Evolutionary conservation across 2,888 invertebrate genomes (phyloP).

Genomic region (Ashinkailepas kermadecensis): DNA sequence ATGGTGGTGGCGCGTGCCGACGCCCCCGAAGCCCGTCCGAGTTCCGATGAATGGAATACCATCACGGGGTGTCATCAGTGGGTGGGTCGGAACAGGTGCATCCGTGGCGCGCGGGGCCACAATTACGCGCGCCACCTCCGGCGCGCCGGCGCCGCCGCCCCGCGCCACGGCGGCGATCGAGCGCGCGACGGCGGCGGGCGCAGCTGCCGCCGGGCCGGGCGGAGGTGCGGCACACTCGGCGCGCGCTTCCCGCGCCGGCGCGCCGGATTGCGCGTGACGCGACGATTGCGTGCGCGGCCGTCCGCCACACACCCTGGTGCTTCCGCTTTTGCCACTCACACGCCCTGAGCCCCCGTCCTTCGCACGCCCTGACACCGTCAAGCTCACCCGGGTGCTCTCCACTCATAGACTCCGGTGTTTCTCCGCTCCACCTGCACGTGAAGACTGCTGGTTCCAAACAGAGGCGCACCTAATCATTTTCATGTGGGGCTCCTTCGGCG

Average conservation of each 20-base stretch:
- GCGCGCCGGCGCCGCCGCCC: background rate
- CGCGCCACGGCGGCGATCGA: background rate
- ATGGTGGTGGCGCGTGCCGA: background rate
- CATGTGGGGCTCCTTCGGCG: no score
- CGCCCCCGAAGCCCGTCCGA: background rate
- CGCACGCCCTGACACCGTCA: no score
- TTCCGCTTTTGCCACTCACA: no score
- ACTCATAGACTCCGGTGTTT: no score
- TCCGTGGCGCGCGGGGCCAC: background rate
- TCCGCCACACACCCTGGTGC: no score
- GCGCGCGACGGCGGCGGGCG: background rate
- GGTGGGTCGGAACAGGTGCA: conserved; percentile 5
- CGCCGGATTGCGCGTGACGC: no score
- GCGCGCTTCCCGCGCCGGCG: conserved; percentile 5
- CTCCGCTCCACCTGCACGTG: no score
- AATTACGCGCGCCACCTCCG: conserved; percentile 1
- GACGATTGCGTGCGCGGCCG: no score
- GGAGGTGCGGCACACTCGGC: background rate
- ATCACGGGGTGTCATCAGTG: background rate
- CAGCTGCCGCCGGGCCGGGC: conserved; percentile 9
- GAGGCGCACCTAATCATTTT: no score
- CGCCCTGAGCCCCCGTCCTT: no score
- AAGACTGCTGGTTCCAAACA: no score
- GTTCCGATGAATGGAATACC: conserved; percentile 7
- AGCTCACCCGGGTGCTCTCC: no score